Percentiles rank a stretch among this genome's conserved stretches.
Evolutionary conservation across 2,113 vertebrate species (phyloP).

Genomic region (Rhadina sibilatrix): DNA sequence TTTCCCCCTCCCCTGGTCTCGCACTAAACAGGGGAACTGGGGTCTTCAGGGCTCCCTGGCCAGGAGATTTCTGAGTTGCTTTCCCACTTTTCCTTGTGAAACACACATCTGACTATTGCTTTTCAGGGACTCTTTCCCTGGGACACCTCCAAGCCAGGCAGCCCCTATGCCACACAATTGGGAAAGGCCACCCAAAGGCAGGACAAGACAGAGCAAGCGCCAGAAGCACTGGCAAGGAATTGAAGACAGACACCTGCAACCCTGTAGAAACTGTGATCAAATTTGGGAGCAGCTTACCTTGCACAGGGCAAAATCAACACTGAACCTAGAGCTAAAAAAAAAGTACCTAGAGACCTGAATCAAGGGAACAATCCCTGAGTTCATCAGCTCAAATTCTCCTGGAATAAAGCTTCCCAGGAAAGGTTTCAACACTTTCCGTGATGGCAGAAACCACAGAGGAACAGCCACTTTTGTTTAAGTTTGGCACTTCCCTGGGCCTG

Average conservation of each 20-base stretch:
- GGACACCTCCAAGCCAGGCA: neutral
- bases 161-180: rapidly evolving
- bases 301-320: neutral
- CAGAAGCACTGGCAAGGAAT: rapidly evolving
- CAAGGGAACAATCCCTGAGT: neutral
- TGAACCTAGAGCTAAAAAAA: neutral
- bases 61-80: neutral
- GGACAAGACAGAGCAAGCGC: rapidly evolving
- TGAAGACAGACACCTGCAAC: neutral
- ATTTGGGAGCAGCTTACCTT: neutral
- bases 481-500: neutral
- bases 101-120: neutral
- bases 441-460: neutral
- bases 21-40: neutral
- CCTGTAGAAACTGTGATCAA: neutral
- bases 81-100: neutral
- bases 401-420: neutral
- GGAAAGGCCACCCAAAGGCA: neutral
- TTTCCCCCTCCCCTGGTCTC: neutral
- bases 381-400: neutral
- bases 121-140: neutral
- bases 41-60: rapidly evolving
- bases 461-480: neutral
- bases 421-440: neutral
- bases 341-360: neutral